Base-by-base conservation (phyloP, 2,797 vertebrate genomes). In the Tachyglossus aculeatus region DNA sequence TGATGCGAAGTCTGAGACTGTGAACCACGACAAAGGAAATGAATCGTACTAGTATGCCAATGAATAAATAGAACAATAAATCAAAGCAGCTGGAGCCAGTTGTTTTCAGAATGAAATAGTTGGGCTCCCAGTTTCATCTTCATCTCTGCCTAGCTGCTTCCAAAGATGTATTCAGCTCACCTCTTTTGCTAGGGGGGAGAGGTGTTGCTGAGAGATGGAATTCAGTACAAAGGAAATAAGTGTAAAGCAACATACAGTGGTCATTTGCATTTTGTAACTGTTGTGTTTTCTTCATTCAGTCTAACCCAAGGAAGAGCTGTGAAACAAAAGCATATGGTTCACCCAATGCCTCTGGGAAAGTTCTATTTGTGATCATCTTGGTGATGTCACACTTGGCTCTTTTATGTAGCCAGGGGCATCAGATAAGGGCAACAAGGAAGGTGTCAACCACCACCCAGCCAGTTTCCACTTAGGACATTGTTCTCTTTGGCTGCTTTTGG, bases 51-150 rank as follows among this genome's bases (percentile, higher is more conserved):
- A 53, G 25, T 21, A 55, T 65, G 32, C 39, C 1, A 54, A 25
- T 47, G 43, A 74, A 29, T 25, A 58, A 52, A 15, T 11, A 12
- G 24, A 57, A 33, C 31, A 62, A 67, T 22, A 21, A n/a, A 32
- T 71, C 61, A 25, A 38, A 25, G 44, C 71, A 65, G 48, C n/a
- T 73, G 41, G 25, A 82, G 25, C 25, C 10, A 45, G n/a, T 31
- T 56, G 40, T 74, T 13, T 15, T 21, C 38, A 19, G 19, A 45
- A 18, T 0, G 11, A 7, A n/a, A 4, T 22, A 34, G 50, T 39
- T 40, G 40, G 27, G 10, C 25, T 31, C 41, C 8, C 4, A 47
- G 38, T 31, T 29, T 34, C 38, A 18, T 24, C 44, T 25, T 15
- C 11, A 44, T 4, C 7, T 18, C 19, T 51, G 29, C 29, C 38